phyloP scores from a whole-genome alignment of 1,140 invertebrate genomes.

The Amyelois transitella region DNA sequence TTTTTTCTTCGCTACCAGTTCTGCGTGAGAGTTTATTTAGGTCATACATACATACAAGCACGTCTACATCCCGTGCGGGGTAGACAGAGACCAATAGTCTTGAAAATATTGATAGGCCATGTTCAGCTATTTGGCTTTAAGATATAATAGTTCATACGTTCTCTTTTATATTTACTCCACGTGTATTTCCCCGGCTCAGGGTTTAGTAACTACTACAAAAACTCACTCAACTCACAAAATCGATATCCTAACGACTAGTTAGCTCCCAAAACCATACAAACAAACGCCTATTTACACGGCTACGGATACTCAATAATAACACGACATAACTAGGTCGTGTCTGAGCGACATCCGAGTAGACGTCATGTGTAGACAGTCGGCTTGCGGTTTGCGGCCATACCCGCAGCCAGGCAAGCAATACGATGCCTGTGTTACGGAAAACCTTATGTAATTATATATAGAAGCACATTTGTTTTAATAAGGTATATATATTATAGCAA shows the following conservation, averaged over 20 bases:
- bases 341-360: not conserved
- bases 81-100: too few species aligned
- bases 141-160: too few species aligned
- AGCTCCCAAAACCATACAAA: not conserved
- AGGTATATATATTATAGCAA: not conserved
- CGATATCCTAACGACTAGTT: constrained; percentile 10
- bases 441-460: not conserved
- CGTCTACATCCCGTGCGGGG: too few species aligned
- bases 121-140: too few species aligned
- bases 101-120: too few species aligned
- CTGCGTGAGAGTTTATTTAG: too few species aligned
- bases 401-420: not conserved
- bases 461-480: not conserved
- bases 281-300: not conserved
- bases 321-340: not conserved
- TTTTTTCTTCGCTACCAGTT: too few species aligned
- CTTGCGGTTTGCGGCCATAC: not conserved
- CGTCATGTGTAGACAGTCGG: not conserved
- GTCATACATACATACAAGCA: too few species aligned
- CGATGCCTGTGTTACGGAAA: not conserved
- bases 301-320: not conserved
- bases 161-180: too few species aligned
- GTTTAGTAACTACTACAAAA: too few species aligned
- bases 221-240: too few species aligned
- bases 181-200: too few species aligned